Conservation (phyloP, 2,797 vertebrate species). For the Phaenicophaeus curvirostris region DNA sequence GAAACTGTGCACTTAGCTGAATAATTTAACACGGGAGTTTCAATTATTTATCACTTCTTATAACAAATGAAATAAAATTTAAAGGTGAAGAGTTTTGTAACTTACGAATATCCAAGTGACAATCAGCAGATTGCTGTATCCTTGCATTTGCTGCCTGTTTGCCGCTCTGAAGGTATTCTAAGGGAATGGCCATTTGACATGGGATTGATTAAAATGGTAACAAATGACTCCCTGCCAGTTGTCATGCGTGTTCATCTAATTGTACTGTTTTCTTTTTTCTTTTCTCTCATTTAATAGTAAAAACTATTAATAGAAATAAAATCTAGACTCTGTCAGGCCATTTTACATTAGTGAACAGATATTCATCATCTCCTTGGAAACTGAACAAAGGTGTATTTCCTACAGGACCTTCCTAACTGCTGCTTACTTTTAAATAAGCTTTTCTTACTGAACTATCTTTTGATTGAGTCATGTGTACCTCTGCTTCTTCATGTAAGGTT, state of each 20-base stretch:
- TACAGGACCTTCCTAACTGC: not conserved
- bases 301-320: not conserved
- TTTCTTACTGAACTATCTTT: not conserved
- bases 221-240: not conserved
- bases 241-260: not conserved
- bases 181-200: constrained; percentile 9
- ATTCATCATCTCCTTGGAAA: not conserved
- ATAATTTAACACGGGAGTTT: constrained; percentile 80
- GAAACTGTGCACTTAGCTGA: constrained; percentile 76
- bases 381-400: not conserved
- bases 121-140: constrained; percentile 3
- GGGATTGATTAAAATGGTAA: constrained; percentile 17
- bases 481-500: not conserved
- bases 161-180: constrained; percentile 64
- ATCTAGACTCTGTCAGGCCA: not conserved
- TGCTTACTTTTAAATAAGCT: not conserved
- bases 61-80: constrained; percentile 73
- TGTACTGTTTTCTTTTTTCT: constrained; percentile 27
- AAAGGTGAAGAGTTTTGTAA: constrained; percentile 60
- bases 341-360: not conserved
- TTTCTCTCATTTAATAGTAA: constrained; percentile 31
- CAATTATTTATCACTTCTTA: constrained; percentile 82
- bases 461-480: not conserved
- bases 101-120: constrained; percentile 61
- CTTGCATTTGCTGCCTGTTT: constrained; percentile 5